Conservation (phyloP, 2,888 invertebrate species). For the Lissocephala sabroskyi region DNA sequence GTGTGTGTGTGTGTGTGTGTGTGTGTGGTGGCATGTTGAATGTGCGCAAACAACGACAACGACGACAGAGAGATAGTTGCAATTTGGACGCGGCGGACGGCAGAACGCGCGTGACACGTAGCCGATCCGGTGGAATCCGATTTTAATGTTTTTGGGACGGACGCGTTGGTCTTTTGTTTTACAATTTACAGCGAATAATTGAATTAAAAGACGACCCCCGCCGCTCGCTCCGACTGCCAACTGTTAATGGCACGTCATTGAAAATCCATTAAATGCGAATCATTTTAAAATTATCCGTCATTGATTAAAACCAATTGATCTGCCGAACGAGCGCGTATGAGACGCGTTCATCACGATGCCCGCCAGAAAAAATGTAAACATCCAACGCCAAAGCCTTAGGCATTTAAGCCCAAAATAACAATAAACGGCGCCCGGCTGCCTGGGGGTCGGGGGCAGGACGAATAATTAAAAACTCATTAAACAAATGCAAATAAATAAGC, state of each 20-base stretch:
- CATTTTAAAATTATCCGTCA: constrained; percentile 13
- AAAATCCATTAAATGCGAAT: constrained; percentile 29
- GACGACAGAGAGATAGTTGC: constrained; percentile 48
- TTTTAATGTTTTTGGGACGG: background rate
- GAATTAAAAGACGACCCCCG: constrained; percentile 26
- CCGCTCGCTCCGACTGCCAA: background rate
- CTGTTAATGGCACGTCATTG: constrained; percentile 27
- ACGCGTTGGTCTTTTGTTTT: background rate
- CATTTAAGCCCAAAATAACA: background rate
- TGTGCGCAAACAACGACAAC: constrained; percentile 37
- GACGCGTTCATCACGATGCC: constrained; percentile 31
- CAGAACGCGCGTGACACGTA: constrained; percentile 37
- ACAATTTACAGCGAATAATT: constrained; percentile 22
- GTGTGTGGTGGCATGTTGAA: constrained; percentile 21
- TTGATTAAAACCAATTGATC: background rate
- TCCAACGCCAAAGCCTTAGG: constrained; percentile 14
- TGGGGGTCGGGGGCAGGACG: background rate
- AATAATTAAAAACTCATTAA: background rate
- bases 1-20: background rate
- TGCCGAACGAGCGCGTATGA: constrained; percentile 10
- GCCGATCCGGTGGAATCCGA: constrained; percentile 3
- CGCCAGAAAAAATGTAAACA: constrained; percentile 54
- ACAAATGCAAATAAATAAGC: constrained; percentile 7
- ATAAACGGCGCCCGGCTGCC: no score
- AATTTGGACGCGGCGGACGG: constrained; percentile 46